phyloP scores from a whole-genome alignment of 2,113 vertebrate species.

The Platysternon megacephalum region DNA sequence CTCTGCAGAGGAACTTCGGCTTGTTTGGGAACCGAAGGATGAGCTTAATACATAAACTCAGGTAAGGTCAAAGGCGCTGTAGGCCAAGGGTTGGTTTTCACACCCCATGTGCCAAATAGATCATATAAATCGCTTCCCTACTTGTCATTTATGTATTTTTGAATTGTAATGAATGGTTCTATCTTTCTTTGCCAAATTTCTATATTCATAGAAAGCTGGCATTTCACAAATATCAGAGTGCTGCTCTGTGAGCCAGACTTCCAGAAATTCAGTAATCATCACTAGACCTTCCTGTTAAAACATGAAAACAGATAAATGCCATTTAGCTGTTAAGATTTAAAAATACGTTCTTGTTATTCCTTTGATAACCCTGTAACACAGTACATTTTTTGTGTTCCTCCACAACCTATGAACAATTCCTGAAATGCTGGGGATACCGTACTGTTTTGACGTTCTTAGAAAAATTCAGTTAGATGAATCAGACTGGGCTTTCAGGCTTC shows the following conservation, averaged over 20 bases:
- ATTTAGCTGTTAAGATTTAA: constrained; percentile 68
- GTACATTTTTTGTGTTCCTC: not conserved
- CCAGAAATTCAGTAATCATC: constrained; percentile 69
- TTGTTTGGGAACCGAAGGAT: constrained; percentile 52
- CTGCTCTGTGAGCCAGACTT: constrained; percentile 72
- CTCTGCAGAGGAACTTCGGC: not conserved
- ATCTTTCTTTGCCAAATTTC: constrained; percentile 72
- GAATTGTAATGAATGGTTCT: constrained; percentile 78
- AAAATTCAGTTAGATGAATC: constrained; percentile 36
- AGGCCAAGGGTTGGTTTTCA: constrained; percentile 71
- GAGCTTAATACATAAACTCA: constrained; percentile 62
- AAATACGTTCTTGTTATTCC: constrained; percentile 45
- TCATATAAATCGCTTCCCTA: constrained; percentile 77
- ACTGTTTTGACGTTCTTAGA: constrained; percentile 40
- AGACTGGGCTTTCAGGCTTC: constrained; percentile 15
- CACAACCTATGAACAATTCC: not conserved
- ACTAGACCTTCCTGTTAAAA: constrained; percentile 62
- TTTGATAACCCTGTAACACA: not conserved
- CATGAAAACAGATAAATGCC: constrained; percentile 65
- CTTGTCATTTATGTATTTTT: constrained; percentile 78
- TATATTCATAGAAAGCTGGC: constrained; percentile 80
- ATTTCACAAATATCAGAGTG: constrained; percentile 78
- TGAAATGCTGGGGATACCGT: not conserved
- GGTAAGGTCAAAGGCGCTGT: constrained; percentile 70
- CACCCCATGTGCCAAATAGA: constrained; percentile 71